Evolutionary conservation across 2,888 invertebrate species (phyloP).

Genomic region (Dusona sp.): DNA sequence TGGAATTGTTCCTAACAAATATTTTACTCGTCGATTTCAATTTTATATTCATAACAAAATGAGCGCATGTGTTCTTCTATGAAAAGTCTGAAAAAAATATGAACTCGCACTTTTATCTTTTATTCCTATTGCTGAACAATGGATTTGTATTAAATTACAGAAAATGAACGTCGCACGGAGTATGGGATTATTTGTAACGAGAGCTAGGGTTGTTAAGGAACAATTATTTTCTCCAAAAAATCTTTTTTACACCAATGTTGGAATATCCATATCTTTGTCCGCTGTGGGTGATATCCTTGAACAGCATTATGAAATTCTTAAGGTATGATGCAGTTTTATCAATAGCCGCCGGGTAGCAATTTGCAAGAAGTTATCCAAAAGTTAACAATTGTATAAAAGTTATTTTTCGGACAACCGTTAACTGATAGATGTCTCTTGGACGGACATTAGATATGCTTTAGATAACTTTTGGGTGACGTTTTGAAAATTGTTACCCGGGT

Average conservation of each 20-base stretch:
- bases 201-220: conserved; percentile 72
- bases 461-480: too few species aligned
- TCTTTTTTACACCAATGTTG: conserved; percentile 72
- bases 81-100: neutral
- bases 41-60: neutral
- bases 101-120: neutral
- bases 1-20: neutral
- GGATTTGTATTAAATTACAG: conserved; percentile 63
- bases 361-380: too few species aligned
- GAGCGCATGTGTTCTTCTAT: neutral
- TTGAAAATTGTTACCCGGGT: too few species aligned
- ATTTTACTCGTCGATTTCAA: neutral
- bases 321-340: conserved; percentile 70
- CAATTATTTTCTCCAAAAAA: conserved; percentile 76
- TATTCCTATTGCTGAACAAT: neutral
- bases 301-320: conserved; percentile 91
- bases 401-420: too few species aligned
- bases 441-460: too few species aligned
- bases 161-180: conserved; percentile 75
- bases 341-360: too few species aligned
- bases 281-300: conserved; percentile 92
- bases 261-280: conserved; percentile 91
- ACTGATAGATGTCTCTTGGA: too few species aligned
- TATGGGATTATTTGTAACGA: conserved; percentile 67
- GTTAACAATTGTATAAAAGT: too few species aligned